Base-by-base conservation (phyloP, 1,140 invertebrate species). In the Orius laevigatus region DNA sequence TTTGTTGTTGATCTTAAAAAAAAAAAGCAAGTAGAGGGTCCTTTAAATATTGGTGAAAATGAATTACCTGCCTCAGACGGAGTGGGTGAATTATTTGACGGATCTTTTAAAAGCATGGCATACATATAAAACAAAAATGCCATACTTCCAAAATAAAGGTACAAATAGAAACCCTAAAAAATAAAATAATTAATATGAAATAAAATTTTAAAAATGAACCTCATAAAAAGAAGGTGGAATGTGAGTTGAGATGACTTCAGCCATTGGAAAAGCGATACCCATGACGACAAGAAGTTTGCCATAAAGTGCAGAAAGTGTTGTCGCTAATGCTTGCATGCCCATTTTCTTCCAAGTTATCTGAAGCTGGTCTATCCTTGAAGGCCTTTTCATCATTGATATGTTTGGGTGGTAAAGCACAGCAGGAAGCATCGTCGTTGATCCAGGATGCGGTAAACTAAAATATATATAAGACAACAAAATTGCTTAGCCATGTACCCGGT, bases 241-340 rank as follows among this genome's bases (percentile, higher is more conserved):
- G 63, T 86, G 84, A n/a, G 84, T 84, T 15, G 84, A 88, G 58
- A 88, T 88, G 46, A 88, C 84, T 71, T 89, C 84, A 39, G 84
- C 81, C 75, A 93, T 85, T 40, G 90, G 90, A 68, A 95, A 90
- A 5, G 87, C 88, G 56, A 89, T 78, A 16, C 90, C 91, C 81
- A 93, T 88, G 10, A 94, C 87, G 18, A 94, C 86, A 43, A 95
- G 65, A 2, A 93, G 69, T 64, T 94, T 92, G n/a, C 85, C 86
- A 61, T 95, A 94, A 3, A 94, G 71, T 0, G 89, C 90, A 55
- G 87, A 92, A 46, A 94, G 69, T 12, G 88, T 82, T 14, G 83
- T 83, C 49, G 88, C 82, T 55, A 90, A 65, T 45, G 81, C 79
- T 63, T 88, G 82, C 66, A 63, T 60, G 55, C 68, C 68, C 49